Conservation (phyloP, 2,888 invertebrate genomes). For the Coremacera marginata region DNA sequence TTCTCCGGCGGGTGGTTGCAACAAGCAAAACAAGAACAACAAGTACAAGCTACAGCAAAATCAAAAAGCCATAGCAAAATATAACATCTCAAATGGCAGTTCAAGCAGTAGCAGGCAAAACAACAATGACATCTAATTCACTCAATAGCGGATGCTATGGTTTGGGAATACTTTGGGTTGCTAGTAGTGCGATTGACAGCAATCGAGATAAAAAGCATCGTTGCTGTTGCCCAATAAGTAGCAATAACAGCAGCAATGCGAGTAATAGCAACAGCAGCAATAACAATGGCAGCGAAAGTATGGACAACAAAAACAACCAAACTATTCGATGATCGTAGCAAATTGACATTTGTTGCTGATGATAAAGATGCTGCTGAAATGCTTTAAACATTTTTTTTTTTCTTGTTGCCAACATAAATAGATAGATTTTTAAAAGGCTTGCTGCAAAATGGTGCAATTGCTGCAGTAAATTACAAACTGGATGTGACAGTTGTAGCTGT, state of each 20-base stretch:
- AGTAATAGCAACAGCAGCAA: conserved; percentile 32
- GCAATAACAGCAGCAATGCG: conserved; percentile 27
- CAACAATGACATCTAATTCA: background rate
- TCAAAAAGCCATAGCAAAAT: background rate
- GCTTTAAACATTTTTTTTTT: too few relatives aligned
- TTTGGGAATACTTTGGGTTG: too few relatives aligned
- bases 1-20: conserved; percentile 34
- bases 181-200: background rate
- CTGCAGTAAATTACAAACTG: conserved; percentile 4
- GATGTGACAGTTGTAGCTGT: background rate
- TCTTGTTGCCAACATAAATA: too few relatives aligned
- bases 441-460: background rate
- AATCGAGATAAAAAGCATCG: conserved; percentile 6
- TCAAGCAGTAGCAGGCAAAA: background rate
- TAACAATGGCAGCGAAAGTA: conserved; percentile 12
- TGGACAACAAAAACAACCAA: background rate
- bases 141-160: too few relatives aligned
- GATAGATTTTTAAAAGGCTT: background rate
- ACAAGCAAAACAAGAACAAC: conserved; percentile 14
- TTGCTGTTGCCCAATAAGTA: background rate
- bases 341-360: conserved; percentile 13
- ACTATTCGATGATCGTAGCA: background rate
- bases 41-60: conserved; percentile 14
- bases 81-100: background rate
- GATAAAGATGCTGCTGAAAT: conserved; percentile 9